Percentiles rank a stretch among this genome's conserved stretches.
These are phyloP conservation scores for Andricus quercusramuli DNA, from an alignment of 2,888 invertebrate genomes.

Conservation along the genomic window DNA sequence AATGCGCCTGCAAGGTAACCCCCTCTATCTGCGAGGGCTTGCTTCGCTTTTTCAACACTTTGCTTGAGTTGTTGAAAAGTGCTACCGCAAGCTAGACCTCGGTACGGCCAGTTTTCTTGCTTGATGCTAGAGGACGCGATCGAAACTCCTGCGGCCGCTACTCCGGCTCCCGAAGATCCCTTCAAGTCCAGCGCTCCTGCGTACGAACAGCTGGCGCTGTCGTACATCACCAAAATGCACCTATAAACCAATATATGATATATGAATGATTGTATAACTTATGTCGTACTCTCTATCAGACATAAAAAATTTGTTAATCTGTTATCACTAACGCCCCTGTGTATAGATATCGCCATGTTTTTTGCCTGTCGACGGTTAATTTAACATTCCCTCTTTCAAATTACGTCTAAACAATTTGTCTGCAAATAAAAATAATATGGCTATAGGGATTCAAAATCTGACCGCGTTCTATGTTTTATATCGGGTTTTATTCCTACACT, in stretches of 20 bases:
- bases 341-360: neutral
- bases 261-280: neutral
- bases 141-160: slow-evolving; percentile 55
- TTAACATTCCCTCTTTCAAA: neutral
- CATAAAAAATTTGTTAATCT: neutral
- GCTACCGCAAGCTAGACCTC: slow-evolving; percentile 86
- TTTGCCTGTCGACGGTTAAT: neutral
- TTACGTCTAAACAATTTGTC: no score
- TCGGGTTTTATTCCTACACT: no score
- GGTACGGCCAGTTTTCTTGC: slow-evolving; percentile 82
- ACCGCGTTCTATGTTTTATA: no score
- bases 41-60: slow-evolving; percentile 94
- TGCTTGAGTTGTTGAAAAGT: slow-evolving; percentile 94
- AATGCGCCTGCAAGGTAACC: slow-evolving; percentile 76
- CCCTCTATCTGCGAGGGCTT: slow-evolving; percentile 82
- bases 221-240: slow-evolving; percentile 86
- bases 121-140: slow-evolving; percentile 75
- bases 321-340: neutral
- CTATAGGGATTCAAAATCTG: no score
- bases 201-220: slow-evolving; percentile 93
- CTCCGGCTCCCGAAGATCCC: slow-evolving; percentile 81
- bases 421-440: no score
- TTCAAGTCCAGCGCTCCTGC: slow-evolving; percentile 90
- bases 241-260: slow-evolving; percentile 58
- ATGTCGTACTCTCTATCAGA: neutral